A percentile compares a stretch with the other conserved stretches of the same genome.
phyloP scores from a whole-genome alignment of 2,113 vertebrate genomes.

The Monopterus albus region DNA sequence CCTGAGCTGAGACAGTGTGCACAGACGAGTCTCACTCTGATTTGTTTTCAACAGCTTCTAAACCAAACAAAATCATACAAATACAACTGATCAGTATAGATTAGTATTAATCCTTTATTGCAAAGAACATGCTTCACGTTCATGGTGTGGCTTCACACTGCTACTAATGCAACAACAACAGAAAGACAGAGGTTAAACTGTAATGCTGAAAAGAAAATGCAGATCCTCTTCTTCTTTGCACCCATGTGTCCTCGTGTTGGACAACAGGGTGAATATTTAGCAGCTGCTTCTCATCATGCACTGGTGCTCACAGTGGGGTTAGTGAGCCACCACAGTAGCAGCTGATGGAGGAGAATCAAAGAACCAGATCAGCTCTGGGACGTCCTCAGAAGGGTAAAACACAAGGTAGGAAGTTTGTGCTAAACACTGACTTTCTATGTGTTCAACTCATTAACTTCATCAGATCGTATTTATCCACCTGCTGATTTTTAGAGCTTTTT shows the following conservation, averaged over 20 bases:
- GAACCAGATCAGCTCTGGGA: conserved; percentile 15
- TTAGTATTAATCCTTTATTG: not conserved
- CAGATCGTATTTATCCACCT: too few relatives aligned
- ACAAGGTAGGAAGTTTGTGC: too few relatives aligned
- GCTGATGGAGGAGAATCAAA: conserved; percentile 41
- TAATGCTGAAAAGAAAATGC: too few relatives aligned
- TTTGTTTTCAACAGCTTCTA: not conserved
- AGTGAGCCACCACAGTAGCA: conserved; percentile 26
- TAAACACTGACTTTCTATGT: too few relatives aligned
- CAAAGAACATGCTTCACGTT: too few relatives aligned
- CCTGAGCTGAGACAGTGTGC: conserved; percentile 6
- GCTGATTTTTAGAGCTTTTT: too few relatives aligned
- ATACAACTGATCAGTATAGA: not conserved
- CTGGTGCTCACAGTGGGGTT: conserved; percentile 17
- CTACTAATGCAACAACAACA: not conserved
- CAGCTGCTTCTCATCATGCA: conserved; percentile 59
- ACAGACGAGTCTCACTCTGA: too few relatives aligned
- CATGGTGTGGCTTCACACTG: too few relatives aligned
- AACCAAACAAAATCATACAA: too few relatives aligned
- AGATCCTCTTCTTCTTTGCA: not conserved
- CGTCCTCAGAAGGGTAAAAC: conserved; percentile 4
- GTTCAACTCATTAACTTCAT: too few relatives aligned
- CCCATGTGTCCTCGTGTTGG: not conserved
- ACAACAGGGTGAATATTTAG: conserved; percentile 5
- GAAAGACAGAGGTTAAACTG: too few relatives aligned